Base-by-base conservation (phyloP, 2,888 invertebrate species). In the Siphlonurus alternatus region DNA sequence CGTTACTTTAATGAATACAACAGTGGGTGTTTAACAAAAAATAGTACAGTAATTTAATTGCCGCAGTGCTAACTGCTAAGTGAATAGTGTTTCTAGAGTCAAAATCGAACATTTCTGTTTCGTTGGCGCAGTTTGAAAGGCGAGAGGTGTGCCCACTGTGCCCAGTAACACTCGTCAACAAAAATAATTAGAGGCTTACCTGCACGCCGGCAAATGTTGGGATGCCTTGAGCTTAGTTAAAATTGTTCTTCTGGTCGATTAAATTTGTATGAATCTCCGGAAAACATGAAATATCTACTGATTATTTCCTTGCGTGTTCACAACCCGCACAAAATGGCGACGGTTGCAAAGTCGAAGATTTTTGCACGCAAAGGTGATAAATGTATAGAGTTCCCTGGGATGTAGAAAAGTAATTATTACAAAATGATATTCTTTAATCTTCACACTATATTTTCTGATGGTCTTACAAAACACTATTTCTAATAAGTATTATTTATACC, bases 321-420 rank as follows among this genome's bases (percentile, higher is more conserved):
- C 56, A n/a, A 22, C n/a, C 56, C 56, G 56, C 56, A 56, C 56
- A 56, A 56, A 56, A 56, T 56, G 56, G 56, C 56, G 56, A 56
- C 56, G n/a, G 22, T 56, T 56, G 22, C 56, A 20, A 22, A 20
- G 56, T 56, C 7, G 5, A 15, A 38, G 38, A 38, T 38, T 38
- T n/a, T 38, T 38, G 38, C 38, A 38, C 38, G 38, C 38, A 38
- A 38, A 38, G 38, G 5, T 38, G 5, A 15, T 38, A 38, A 38
- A 38, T 10, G 5, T 38, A 38, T 15, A 5, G 38, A 38, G 38
- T 38, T 15, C 5, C 38, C 38, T 10, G 38, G 15, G 38, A 38
- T 10, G 15, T 38, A n/a, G n/a, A n/a, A n/a, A n/a, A n/a, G n/a
- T n/a, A n/a, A n/a, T n/a, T n/a, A n/a, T n/a, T n/a, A n/a, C n/a